Base-by-base conservation (phyloP, 2,888 invertebrate genomes). In the Chorisops tibialis region DNA sequence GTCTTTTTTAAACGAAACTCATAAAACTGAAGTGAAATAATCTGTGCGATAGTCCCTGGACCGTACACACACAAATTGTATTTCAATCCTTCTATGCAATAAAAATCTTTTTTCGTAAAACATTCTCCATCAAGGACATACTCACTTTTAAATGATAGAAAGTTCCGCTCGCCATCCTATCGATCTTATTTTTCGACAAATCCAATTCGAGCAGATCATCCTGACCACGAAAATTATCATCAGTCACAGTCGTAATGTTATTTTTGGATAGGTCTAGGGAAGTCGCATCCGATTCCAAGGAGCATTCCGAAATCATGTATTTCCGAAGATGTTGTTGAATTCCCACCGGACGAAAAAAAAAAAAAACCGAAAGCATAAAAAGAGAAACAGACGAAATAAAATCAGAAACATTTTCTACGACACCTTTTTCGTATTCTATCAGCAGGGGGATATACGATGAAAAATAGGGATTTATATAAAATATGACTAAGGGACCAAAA, bases 221-320 rank as follows among this genome's bases (percentile, higher is more conserved):
- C 69, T 91, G 82, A 16, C 90, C 91, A 59, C 88, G 83, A 77
- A 92, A 91, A 76, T 90, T 89, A 67, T 87, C 85, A 65, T 87
- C 85, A 64, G 81, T 81, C 54, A 88, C 82, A 56, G 83, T 81
- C 41, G 86, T 85, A 30, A 92, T 83, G 71, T 88, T 89, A 75
- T 92, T 92, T 70, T 83, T 78, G 2, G 87, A 85, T 52, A 92
- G 80, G 75, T 91, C 87, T 68, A 88, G 78, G n/a, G 5, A 18
- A 5, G 5, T 30, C 2, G 7, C 30, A 30, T 30, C n/a, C n/a
- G 30, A 7, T 9, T 9, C 30, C 30, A 30, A 30, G 9, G 9
- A 30, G 30, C 1, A 30, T 30, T 9, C 1, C 30, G n/a, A n/a
- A 30, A 30, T 30, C 5, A 30, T 30, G 30, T 30, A 30, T 5